Percentiles rank a stretch among this genome's conserved stretches.
Conservation (phyloP, 2,113 vertebrate species). For the Sigmodon hispidus region DNA sequence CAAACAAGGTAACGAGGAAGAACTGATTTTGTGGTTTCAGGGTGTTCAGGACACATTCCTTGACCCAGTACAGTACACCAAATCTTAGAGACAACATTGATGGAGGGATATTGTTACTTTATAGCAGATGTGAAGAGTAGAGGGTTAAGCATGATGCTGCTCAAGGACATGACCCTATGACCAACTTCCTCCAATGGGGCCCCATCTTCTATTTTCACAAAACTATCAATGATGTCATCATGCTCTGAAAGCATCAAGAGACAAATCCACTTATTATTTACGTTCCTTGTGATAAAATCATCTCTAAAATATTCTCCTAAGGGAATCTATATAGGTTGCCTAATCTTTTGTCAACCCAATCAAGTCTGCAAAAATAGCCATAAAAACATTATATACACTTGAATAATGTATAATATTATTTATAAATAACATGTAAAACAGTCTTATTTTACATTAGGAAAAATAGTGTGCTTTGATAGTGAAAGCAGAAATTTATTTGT, state of each 20-base stretch:
- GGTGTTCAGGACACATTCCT: background rate
- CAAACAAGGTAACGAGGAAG: background rate
- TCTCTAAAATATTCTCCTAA: too few species aligned
- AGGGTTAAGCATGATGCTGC: background rate
- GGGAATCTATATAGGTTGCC: background rate
- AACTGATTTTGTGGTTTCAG: background rate
- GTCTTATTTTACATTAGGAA: background rate
- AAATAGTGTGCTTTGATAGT: too few species aligned
- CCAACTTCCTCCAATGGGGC: too few species aligned
- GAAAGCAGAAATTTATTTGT: background rate
- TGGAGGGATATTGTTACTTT: too few species aligned
- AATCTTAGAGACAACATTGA: background rate
- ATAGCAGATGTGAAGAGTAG: background rate
- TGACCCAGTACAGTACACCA: background rate
- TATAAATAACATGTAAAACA: background rate
- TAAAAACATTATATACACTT: background rate
- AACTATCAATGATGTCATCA: background rate
- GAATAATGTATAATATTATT: background rate
- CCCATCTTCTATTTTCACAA: background rate
- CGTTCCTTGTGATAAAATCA: background rate
- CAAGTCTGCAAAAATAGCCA: background rate
- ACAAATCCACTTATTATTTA: background rate
- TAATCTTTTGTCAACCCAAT: background rate
- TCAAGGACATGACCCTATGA: background rate
- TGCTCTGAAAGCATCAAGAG: background rate